Percentiles rank a stretch among this genome's conserved stretches.
Conservation (phyloP, 2,888 invertebrate species). For the Cetonia aurata region DNA sequence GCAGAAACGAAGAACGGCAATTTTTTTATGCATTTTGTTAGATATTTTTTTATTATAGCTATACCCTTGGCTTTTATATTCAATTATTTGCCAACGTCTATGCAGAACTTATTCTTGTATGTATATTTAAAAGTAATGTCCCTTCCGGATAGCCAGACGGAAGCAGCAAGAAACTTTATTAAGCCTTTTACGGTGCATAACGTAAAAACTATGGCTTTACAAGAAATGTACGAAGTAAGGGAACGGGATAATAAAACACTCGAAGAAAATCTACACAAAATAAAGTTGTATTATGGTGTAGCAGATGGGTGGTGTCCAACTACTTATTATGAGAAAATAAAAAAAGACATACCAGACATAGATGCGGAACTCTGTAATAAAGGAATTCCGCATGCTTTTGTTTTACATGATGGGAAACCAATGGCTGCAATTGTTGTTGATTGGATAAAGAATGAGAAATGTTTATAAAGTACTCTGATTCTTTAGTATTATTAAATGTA, state of each 20-base stretch:
- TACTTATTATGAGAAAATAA: constrained; percentile 77
- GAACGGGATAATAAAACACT: constrained; percentile 73
- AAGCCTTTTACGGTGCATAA: constrained; percentile 73
- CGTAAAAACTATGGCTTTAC: constrained; percentile 78
- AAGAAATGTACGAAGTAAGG: constrained; percentile 84
- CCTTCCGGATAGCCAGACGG: constrained; percentile 68
- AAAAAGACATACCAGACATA: constrained; percentile 71
- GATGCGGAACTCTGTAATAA: constrained; percentile 73
- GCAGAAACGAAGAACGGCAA: constrained; percentile 79
- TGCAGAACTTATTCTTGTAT: constrained; percentile 69
- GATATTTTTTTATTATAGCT: constrained; percentile 65
- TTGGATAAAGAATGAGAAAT: constrained; percentile 55
- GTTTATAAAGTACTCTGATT: no score
- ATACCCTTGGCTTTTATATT: constrained; percentile 67
- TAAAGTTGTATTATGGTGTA: constrained; percentile 85
- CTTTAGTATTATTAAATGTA: no score
- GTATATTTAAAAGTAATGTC: constrained; percentile 70
- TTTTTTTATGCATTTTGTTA: constrained; percentile 72
- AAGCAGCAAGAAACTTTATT: constrained; percentile 71
- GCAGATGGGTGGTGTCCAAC: constrained; percentile 88
- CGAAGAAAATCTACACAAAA: constrained; percentile 69
- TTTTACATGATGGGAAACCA: constrained; percentile 73
- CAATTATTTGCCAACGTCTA: constrained; percentile 68
- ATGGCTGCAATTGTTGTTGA: constrained; percentile 67
- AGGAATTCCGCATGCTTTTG: constrained; percentile 84